phyloP scores from a whole-genome alignment of 2,797 vertebrate genomes.

The Sciurus carolinensis region DNA sequence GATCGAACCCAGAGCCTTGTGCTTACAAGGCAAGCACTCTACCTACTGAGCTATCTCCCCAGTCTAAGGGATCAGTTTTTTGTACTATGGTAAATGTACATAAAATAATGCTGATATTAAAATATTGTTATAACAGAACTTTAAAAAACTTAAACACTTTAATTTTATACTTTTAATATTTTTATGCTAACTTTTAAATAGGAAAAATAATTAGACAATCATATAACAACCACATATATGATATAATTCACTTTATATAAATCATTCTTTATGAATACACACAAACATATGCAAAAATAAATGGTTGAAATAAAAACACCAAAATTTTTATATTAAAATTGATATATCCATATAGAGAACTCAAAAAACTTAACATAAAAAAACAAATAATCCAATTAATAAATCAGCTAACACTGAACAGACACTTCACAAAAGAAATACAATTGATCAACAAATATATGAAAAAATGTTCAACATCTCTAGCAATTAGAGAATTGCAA shows the following conservation, averaged over 20 bases:
- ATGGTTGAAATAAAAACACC: background rate
- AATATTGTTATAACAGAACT: background rate
- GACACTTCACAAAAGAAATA: too few species aligned
- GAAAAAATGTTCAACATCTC: too few species aligned
- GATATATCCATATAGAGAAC: too few species aligned
- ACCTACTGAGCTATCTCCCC: too few species aligned
- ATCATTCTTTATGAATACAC: background rate
- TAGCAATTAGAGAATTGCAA: too few species aligned
- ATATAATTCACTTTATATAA: background rate
- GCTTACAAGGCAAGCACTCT: too few species aligned
- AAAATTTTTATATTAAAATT: background rate
- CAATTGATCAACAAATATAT: too few species aligned
- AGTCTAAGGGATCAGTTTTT: background rate
- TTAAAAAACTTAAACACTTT: background rate
- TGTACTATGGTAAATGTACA: background rate
- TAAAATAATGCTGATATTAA: background rate
- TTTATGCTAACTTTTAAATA: background rate
- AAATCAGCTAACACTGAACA: too few species aligned
- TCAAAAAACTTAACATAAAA: too few species aligned
- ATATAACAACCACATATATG: background rate
- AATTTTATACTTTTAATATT: background rate
- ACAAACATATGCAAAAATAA: background rate
- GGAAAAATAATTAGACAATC: background rate
- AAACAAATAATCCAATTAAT: too few species aligned
- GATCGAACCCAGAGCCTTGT: too few species aligned